These are phyloP conservation scores for Uloborus diversus DNA, from an alignment of 1,140 invertebrate genomes.

Conservation along the genomic window DNA sequence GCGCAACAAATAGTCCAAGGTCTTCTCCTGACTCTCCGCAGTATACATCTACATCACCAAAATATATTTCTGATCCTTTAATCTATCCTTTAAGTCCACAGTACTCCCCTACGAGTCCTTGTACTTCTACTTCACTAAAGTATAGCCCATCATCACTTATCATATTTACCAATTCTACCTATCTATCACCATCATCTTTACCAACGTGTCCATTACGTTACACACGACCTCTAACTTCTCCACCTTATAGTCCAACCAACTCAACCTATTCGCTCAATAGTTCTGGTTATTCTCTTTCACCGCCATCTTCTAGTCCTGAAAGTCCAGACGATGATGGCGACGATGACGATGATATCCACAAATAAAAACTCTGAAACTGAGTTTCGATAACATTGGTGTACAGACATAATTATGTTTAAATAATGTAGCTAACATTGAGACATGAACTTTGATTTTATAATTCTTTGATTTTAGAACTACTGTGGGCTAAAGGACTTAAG, in stretches of 20 bases:
- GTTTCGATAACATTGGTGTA: too few species aligned
- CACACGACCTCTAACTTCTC: constrained; percentile 68
- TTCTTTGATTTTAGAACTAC: too few species aligned
- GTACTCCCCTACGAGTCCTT: constrained; percentile 80
- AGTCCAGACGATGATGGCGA: constrained; percentile 62
- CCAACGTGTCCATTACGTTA: too few species aligned
- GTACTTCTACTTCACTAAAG: constrained; percentile 76
- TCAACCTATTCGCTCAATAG: constrained; percentile 70
- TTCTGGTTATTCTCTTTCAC: constrained; percentile 69
- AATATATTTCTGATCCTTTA: constrained; percentile 81
- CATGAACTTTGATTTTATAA: too few species aligned
- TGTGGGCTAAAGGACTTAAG: too few species aligned
- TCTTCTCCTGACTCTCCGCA: constrained; percentile 66
- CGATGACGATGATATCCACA: constrained; percentile 12
- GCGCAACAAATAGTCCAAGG: constrained; percentile 74
- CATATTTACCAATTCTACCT: constrained; percentile 79
- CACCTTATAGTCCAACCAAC: constrained; percentile 66
- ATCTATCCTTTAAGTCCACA: constrained; percentile 83
- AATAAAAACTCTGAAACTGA: too few species aligned
- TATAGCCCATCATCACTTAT: constrained; percentile 83
- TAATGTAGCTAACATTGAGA: too few species aligned
- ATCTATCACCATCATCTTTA: constrained; percentile 76
- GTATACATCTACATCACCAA: constrained; percentile 75
- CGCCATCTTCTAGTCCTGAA: constrained; percentile 65
- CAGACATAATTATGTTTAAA: too few species aligned